Conservation (phyloP, 2,888 invertebrate species). For the Chrysomela aeneicollis region DNA sequence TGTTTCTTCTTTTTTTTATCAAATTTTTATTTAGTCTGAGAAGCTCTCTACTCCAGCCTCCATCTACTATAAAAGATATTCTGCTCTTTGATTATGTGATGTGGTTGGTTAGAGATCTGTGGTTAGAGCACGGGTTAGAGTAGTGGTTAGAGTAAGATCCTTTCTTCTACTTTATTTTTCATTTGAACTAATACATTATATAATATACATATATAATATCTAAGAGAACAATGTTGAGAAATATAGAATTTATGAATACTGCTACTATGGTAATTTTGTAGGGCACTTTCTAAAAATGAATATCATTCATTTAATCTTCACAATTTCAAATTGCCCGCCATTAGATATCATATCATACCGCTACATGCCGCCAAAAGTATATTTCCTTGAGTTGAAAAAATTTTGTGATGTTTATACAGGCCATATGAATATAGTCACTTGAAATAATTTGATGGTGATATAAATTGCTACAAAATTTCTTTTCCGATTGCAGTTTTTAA, state of each 20-base stretch:
- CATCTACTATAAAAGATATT: too few relatives aligned
- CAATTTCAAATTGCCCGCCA: conserved; percentile 27
- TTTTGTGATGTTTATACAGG: not conserved
- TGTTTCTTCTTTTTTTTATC: not conserved
- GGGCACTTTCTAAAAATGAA: conserved; percentile 4
- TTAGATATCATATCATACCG: not conserved
- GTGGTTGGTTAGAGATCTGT: conserved; percentile 47
- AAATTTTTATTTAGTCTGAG: too few relatives aligned
- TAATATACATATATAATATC: too few relatives aligned
- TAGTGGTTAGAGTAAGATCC: too few relatives aligned
- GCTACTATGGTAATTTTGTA: too few relatives aligned
- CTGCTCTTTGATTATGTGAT: conserved; percentile 47
- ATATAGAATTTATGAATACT: too few relatives aligned
- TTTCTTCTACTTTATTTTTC: too few relatives aligned
- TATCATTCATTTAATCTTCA: too few relatives aligned
- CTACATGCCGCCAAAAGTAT: conserved; percentile 6
- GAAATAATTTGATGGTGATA: not conserved
- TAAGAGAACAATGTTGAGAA: too few relatives aligned
- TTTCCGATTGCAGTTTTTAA: conserved; percentile 13
- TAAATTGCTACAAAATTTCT: not conserved
- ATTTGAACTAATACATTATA: too few relatives aligned
- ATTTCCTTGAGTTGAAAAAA: too few relatives aligned
- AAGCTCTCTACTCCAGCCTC: conserved; percentile 23
- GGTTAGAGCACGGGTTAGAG: too few relatives aligned
- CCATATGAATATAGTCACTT: not conserved